Evolutionary conservation across 2,113 vertebrate species (phyloP).

Genomic region (Leucoraja erinaceus): DNA sequence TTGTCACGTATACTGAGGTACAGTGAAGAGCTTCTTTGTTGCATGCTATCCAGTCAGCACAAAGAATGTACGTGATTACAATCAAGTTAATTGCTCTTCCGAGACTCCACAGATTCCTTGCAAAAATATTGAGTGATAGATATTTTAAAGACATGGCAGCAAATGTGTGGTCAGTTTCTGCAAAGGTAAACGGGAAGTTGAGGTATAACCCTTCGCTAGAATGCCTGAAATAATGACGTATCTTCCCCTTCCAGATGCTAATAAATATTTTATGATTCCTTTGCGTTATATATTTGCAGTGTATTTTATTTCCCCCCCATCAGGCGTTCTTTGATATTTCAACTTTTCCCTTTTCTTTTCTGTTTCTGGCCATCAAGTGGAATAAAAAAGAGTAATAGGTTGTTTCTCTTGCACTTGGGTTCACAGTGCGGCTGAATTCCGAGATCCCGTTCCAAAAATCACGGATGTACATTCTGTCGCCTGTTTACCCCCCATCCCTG

Average conservation of each 20-base stretch:
- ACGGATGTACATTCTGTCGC: background rate
- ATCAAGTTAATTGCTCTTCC: background rate
- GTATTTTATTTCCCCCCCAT: background rate
- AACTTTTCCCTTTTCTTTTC: background rate
- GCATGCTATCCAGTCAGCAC: too few species aligned
- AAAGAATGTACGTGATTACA: too few species aligned
- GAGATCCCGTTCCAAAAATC: too few species aligned
- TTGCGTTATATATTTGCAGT: background rate
- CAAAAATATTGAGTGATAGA: background rate
- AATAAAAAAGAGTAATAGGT: too few species aligned
- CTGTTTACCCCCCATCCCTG: background rate
- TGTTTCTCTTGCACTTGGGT: too few species aligned
- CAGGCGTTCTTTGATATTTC: background rate
- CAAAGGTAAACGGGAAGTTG: background rate
- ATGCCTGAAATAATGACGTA: background rate
- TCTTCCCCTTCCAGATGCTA: background rate
- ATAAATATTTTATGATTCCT: background rate
- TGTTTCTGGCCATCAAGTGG: too few species aligned
- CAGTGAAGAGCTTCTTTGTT: too few species aligned
- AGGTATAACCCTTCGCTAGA: background rate
- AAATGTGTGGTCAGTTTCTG: background rate
- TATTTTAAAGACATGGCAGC: background rate
- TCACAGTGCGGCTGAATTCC: too few species aligned
- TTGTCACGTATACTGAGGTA: too few species aligned
- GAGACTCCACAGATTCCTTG: background rate